Base-by-base conservation (phyloP, 53 echinoderm and acorn worm species). In the Holothuria leucospilota region DNA sequence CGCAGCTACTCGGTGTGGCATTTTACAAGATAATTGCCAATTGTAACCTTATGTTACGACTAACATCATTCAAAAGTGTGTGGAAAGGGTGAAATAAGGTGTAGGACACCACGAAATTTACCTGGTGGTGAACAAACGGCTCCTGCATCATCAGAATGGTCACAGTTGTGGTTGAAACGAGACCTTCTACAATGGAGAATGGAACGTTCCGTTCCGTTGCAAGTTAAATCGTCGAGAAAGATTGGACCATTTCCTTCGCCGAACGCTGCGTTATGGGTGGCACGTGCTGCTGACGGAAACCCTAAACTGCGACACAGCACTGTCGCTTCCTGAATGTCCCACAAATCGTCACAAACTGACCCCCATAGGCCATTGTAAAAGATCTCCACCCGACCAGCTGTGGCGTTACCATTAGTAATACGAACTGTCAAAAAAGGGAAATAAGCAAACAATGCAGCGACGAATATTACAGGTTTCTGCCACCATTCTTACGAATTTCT, bases 71-170 rank as follows among this genome's bases (percentile, higher is more conserved):
- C 8, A 46, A 46, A 46, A 11, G 4, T 46, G 11, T 46, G 3
- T 9, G 8, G 8, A 46, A 46, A 11, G 3, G 46, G 8, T 46
- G 8, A 46, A 11, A 46, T 7, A 46, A 46, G 11, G 7, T 40
- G 40, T 40, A 40, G 40, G 4, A 5, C n/a, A n/a, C n/a, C n/a
- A n/a, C n/a, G n/a, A n/a, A 5, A 40, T 46, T 79, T 79, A 79
- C 79, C 79, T 24, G 60, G 60, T 14, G 40, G 39, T 20, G 56
- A 20, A 21, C 88, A 89, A 28, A 84, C 78, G 3, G 71, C 85
- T 6, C 89, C 89, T 9, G 89, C 89, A 85, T 89, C 89, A 62
- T 77, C 64, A 16, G 34, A 28, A 29, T 89, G 89, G 2, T 41
- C 53, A 58, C 89, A 89, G 63, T 84, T 15, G 13, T 53, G 13